Conservation (phyloP, 2,888 invertebrate genomes). For the Gymnoscelis rufifasciata region DNA sequence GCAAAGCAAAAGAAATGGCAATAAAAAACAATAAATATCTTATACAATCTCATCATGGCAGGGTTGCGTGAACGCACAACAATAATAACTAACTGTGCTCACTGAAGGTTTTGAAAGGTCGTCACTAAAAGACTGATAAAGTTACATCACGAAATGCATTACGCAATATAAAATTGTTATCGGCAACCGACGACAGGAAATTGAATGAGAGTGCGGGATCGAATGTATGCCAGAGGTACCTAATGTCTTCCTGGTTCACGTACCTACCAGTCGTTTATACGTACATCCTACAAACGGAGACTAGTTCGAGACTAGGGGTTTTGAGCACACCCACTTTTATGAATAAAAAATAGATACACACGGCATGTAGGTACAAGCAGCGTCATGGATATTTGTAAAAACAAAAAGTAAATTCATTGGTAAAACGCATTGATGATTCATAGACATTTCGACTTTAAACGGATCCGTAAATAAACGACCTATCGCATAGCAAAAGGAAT, state of each 20-base stretch:
- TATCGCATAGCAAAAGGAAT: constrained; percentile 7
- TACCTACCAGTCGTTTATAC: constrained; percentile 8
- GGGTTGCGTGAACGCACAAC: neutral
- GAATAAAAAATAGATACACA: too few species aligned
- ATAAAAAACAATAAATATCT: neutral
- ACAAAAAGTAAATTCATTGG: too few species aligned
- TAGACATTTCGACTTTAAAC: too few species aligned
- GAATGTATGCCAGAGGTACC: constrained; percentile 56
- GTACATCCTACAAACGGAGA: neutral
- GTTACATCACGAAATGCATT: constrained; percentile 13
- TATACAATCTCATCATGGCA: neutral
- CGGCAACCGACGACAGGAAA: constrained; percentile 49
- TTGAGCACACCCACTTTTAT: too few species aligned
- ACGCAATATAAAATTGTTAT: constrained; percentile 14
- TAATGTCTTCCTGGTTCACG: constrained; percentile 59
- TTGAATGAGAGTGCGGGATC: constrained; percentile 62
- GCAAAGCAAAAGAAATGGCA: too few species aligned
- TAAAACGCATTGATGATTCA: too few species aligned
- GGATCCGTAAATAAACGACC: constrained; percentile 2
- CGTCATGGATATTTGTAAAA: too few species aligned
- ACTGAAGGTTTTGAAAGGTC: constrained; percentile 3
- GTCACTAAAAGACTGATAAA: constrained; percentile 5
- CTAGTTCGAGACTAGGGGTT: neutral
- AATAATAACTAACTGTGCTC: neutral
- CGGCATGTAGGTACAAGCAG: too few species aligned